Percentiles rank a stretch among this genome's conserved stretches.
Conservation (phyloP, 2,797 vertebrate species). For the Emydoidea blandingii region DNA sequence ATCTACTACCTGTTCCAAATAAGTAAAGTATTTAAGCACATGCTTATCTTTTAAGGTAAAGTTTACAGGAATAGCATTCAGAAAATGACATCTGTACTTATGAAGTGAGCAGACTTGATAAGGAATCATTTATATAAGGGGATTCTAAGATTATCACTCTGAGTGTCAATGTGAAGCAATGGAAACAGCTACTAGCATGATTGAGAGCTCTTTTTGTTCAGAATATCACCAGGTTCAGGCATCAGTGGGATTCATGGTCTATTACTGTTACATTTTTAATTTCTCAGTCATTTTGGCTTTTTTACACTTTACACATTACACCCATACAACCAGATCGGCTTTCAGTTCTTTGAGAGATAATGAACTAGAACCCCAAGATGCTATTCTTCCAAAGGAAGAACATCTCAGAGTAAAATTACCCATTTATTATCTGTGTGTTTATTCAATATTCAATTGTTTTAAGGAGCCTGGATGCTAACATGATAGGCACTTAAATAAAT, state of each 20-base stretch:
- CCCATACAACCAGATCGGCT: background rate
- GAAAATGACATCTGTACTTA: background rate
- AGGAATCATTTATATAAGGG: background rate
- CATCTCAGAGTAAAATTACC: background rate
- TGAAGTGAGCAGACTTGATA: background rate
- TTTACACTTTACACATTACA: background rate
- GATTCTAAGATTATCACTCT: background rate
- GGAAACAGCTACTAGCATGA: background rate
- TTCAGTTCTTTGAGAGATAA: background rate
- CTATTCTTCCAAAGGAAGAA: background rate
- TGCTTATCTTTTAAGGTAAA: background rate
- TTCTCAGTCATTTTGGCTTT: background rate
- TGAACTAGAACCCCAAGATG: background rate
- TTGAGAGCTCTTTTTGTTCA: background rate
- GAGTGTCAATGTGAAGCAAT: background rate
- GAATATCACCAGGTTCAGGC: background rate
- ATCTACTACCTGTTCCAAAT: background rate
- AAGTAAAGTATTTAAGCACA: background rate
- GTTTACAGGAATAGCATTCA: background rate
- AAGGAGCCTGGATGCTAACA: background rate
- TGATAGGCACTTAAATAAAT: background rate
- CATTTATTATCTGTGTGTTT: background rate
- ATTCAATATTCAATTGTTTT: background rate
- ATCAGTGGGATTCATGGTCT: background rate
- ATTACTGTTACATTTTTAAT: background rate